Base-by-base conservation (phyloP, 2,888 invertebrate species). In the Mythimna lalbum region DNA sequence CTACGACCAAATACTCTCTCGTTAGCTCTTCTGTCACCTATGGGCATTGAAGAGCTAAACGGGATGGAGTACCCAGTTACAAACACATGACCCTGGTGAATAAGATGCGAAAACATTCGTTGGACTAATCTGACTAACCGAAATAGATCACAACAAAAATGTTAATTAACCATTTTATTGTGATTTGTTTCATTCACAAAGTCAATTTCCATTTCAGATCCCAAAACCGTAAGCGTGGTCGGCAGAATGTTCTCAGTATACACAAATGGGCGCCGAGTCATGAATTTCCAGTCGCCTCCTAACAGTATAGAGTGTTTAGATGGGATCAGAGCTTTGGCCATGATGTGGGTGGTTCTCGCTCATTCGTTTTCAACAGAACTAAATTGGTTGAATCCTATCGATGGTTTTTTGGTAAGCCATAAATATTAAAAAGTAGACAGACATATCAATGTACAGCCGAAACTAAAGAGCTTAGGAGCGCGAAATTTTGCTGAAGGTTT, bases 331-430 rank as follows among this genome's bases (percentile, higher is more conserved):
- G 83, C 92, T 0, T 77, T 96, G 0, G 93, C 95, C 27, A 95
- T 96, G 91, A 81, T 92, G 68, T 96, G 96, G 96, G 92, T 96
- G 27, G 82, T 96, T 6, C 61, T 93, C 2, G 94, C 93, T 0
- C 96, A 96, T 70, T 78, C 90, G 0, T 93, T 90, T 66, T 76
- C 80, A 33, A 64, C 84, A 17, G 84, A 83, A 67, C 4, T 66
- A 6, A 50, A 75, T 76, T 74, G 80, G 69, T 52, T 71, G 10
- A 93, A 93, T 72, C 83, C 89, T 0, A 6, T 84, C 1, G 90
- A 89, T 10, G 57, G 76, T 7, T 78, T 86, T 33, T 19, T 62
- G 67, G 93, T 92, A 78, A 80, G 87, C 0, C 50, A n/a, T n/a
- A n/a, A 47, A 21, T 9, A 39, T 6, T 19, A 21, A 56, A 56